Percentiles rank a stretch among this genome's conserved stretches.
These are phyloP conservation scores for Erebia palarica DNA, from an alignment of 2,888 invertebrate species.

Conservation along the genomic window DNA sequence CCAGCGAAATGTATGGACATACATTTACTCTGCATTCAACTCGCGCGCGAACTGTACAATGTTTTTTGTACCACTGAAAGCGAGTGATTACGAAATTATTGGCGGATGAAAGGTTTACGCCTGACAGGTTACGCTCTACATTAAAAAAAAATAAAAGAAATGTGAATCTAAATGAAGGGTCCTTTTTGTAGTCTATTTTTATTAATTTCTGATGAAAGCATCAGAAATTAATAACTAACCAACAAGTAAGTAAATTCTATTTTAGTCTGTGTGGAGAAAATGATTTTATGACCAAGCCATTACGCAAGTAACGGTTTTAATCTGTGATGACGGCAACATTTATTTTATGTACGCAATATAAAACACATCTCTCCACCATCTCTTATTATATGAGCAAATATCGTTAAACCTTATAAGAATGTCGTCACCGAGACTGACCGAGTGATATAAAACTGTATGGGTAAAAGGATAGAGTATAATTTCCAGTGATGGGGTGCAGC, in stretches of 20 bases:
- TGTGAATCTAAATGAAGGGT: no score
- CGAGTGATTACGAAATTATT: no score
- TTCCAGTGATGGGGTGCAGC: not conserved
- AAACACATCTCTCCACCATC: conserved; percentile 15
- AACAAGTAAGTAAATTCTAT: not conserved
- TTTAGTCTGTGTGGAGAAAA: not conserved
- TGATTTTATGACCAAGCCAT: not conserved
- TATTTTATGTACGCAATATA: conserved; percentile 8
- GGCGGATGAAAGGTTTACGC: no score
- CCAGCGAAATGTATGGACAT: no score
- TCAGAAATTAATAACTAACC: no score
- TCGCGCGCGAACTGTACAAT: no score
- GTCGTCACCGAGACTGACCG: not conserved
- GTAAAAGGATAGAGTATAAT: not conserved
- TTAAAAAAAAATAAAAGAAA: no score
- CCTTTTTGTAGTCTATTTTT: no score
- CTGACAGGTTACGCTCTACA: no score
- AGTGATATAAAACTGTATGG: not conserved
- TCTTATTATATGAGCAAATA: conserved; percentile 18
- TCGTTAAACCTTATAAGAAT: conserved; percentile 21
- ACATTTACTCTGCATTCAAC: no score
- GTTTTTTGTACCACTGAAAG: no score
- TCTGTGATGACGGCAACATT: not conserved
- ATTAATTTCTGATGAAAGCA: no score
- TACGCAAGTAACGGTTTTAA: not conserved